Evolutionary conservation across 1,140 invertebrate genomes (phyloP), one percentile per base, ranked within the genome.

Genomic region (Watersipora subatra): DNA sequence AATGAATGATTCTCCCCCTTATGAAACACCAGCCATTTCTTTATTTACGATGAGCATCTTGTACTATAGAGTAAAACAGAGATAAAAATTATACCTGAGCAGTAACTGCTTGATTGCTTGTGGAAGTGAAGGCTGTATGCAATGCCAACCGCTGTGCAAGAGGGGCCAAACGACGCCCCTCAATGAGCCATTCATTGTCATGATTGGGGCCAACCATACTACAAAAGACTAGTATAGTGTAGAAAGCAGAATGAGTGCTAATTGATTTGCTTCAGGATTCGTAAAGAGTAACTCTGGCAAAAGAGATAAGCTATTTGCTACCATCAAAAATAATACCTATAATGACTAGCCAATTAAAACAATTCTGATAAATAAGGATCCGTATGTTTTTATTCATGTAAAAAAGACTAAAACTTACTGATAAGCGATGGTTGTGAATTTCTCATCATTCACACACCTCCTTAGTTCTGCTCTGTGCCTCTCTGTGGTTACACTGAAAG

Each of bases 381-480:
- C n/a, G n/a, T n/a, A n/a, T n/a, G n/a, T n/a, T n/a, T n/a, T n/a
- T n/a, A n/a, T n/a, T n/a, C n/a, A n/a, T n/a, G n/a, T n/a, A n/a
- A 46, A n/a, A 46, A n/a, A 46, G 34, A 46, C 7, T 46, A 46
- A 30, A 56, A 77, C 85, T 85, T 84, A 92, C 90, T 88, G 86
- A 75, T 91, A 87, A 71, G 91, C 89, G 78, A 95, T 90, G 59
- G 88, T 89, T 70, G 87, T 84, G 63, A 95, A 81, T 77, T 88
- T 86, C 77, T 94, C 91, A 82, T 94, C 91, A 82, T 92, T 94
- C 65, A 90, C 87, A 68, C 89, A 91, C 74, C 91, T 84, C 67
- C 91, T 83, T 70, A 93, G 85, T 84, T 95, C 92, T 67, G 91
- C 91, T 70, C 88, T 86, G 79, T 94, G 91, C 69, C 92, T 84